A percentile compares a stretch with the other conserved stretches of the same genome.
Evolutionary conservation across 2,797 vertebrate genomes (phyloP).

Genomic region (Parotocinclus haroldoi): DNA sequence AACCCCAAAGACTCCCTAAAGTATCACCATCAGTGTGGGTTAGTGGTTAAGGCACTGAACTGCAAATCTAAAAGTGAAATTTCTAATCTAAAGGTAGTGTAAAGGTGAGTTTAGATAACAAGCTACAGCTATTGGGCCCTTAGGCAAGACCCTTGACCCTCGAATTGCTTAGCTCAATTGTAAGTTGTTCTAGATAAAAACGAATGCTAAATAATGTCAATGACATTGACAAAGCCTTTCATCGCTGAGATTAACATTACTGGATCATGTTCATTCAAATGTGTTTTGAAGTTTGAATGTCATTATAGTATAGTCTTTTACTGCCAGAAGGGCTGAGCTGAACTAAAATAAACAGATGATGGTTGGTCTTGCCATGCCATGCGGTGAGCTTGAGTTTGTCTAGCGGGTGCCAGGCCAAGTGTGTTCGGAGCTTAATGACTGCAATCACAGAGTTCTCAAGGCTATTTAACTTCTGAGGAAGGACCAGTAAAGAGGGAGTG

Average conservation of each 20-base stretch:
- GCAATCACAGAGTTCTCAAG: conserved; percentile 69
- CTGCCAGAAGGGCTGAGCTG: conserved; percentile 1
- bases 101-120: too few species aligned
- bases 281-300: too few species aligned
- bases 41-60: too few species aligned
- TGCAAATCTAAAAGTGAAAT: too few species aligned
- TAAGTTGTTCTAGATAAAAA: conserved; percentile 27
- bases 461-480: conserved; percentile 65
- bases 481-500: conserved; percentile 57
- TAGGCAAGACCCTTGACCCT: too few species aligned
- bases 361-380: conserved; percentile 8
- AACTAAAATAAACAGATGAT: conserved; percentile 31
- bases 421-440: conserved; percentile 68
- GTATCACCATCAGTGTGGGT: conserved; percentile 9
- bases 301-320: too few species aligned
- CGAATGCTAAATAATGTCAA: conserved; percentile 42
- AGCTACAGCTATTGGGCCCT: too few species aligned
- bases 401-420: conserved; percentile 20
- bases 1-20: conserved; percentile 21
- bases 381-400: conserved; percentile 3
- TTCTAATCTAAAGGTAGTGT: too few species aligned
- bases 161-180: too few species aligned
- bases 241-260: conserved; percentile 28
- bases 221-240: conserved; percentile 26
- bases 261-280: conserved; percentile 39